Evolutionary conservation across 53 echinoderm and acorn worm genomes (phyloP), one percentile per base, ranked within the genome.

Genomic region (Paracentrotus lividus): DNA sequence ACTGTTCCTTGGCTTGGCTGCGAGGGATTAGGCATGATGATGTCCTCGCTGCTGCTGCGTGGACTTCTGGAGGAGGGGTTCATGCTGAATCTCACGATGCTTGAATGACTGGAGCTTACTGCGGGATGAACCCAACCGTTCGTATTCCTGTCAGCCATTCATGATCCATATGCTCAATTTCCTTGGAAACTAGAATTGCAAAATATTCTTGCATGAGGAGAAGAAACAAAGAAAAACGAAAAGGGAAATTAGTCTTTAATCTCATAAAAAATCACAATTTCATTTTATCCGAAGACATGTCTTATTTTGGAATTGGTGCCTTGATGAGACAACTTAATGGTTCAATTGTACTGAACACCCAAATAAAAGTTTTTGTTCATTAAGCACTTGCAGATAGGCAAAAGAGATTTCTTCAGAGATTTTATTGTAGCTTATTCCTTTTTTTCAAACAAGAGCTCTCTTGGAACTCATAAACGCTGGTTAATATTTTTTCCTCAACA

Each of bases 1-100:
- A 98, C 96, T 98, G 98, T 93, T 57, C 97, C 98, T 36, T 91
- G 69, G 76, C 61, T 88, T 23, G 93, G 77, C 65, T 95, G 12
- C 95, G 91, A 33, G 95, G 95, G 54, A 75, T 91, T 36, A 91
- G 31, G 54, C 91, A 75, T 54, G 52, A 53, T 6, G 31, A 31
- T 38, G 85, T 53, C 26, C 32, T 57, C n/a, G n/a, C n/a, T n/a
- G n/a, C 72, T 36, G 67, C 33, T 67, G 72, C 40, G n/a, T n/a
- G n/a, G n/a, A 18, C 72, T 72, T 72, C 72, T 67, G 67, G 67
- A 72, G 76, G 90, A 16, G 90, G 91, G 21, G 91, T 91, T 52
- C 91, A 75, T 49, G 76, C n/a, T 1, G 91, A 91, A 52, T 91
- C 91, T 91, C 91, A 31, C 91, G 53, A 91, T 34, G 36, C 91